Evolutionary conservation across 2,888 invertebrate genomes (phyloP), one percentile per base, ranked within the genome.

Genomic region (Dermolepida albohirtum): DNA sequence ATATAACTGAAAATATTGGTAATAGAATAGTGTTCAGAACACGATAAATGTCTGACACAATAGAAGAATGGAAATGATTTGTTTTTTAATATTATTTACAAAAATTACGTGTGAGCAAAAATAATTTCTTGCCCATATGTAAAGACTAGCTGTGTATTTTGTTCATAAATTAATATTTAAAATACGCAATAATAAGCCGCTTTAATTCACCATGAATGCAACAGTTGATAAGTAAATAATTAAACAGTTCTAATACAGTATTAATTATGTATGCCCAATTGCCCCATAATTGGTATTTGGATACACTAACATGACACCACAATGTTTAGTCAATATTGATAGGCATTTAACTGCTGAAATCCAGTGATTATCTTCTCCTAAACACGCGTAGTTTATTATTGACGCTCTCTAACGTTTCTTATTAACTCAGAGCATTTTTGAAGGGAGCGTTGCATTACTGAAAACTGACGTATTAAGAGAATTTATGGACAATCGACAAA

Each of bases 261-360:
- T 83, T 82, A 83, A 83, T 83, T 83, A 83, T 82, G 81, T 79
- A 83, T 81, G 82, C 79, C 80, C 82, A 82, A 83, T 82, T 83
- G 82, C 79, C 79, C 81, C 80, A 82, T 83, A 83, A 83, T 82
- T 82, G 82, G 80, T 80, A 80, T 81, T 82, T 80, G 80, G 80
- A 80, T 80, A 80, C 80, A 79, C 77, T 79, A 79, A 81, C 80
- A 81, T 80, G 80, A 80, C 80, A 80, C 80, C 77, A 74, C 77
- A 77, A 75, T 78, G 79, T 79, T 80, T 80, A 78, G 80, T 74
- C 73, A 74, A 74, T 74, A 74, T 74, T 74, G 74, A 74, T 74
- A 72, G 73, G 70, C 72, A 66, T 73, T 68, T 71, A 70, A 70
- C 71, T 64, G 65, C 71, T 72, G 75, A 74, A 75, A 75, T 66